A percentile compares a stretch with the other conserved stretches of the same genome.
These are phyloP conservation scores for Vollenhovia emeryi DNA, from an alignment of 1,140 invertebrate species.

Conservation along the genomic window DNA sequence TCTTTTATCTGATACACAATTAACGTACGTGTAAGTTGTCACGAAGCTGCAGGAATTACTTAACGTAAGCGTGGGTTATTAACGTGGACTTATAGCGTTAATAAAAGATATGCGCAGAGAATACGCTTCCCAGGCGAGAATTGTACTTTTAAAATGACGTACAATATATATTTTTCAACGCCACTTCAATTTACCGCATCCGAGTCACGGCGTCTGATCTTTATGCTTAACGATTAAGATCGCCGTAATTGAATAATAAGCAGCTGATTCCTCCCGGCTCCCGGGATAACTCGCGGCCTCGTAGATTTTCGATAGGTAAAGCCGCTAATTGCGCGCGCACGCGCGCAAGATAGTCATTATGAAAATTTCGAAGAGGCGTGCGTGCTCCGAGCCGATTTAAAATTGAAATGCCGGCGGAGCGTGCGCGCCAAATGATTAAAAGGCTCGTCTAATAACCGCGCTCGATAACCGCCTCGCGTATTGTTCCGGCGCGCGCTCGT, in stretches of 20 bases:
- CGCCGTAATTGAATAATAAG: conserved; percentile 43
- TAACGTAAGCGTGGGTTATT: conserved; percentile 16
- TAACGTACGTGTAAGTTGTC: neutral
- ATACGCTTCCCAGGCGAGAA: neutral
- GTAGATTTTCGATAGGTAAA: conserved; percentile 51
- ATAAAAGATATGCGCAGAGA: neutral
- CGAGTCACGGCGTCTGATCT: neutral
- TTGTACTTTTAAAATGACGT: conserved; percentile 1
- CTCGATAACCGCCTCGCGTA: conserved; percentile 43
- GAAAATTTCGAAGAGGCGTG: conserved; percentile 29
- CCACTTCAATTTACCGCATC: neutral
- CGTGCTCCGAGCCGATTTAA: conserved; percentile 39
- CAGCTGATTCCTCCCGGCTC: conserved; percentile 13
- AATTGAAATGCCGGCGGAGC: conserved; percentile 39
- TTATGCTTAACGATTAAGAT: conserved; percentile 7
- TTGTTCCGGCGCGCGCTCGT: conserved; percentile 47
- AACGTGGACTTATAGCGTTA: neutral
- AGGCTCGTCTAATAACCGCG: conserved; percentile 36
- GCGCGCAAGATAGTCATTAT: conserved; percentile 33
- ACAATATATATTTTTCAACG: conserved; percentile 15
- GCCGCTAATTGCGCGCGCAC: conserved; percentile 40
- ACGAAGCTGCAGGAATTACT: neutral
- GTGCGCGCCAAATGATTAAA: conserved; percentile 36
- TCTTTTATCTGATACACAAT: neutral
- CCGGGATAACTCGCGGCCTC: conserved; percentile 6